Evolutionary conservation across 2,113 vertebrate genomes (phyloP).

Genomic region (Tylochromis polylepis): DNA sequence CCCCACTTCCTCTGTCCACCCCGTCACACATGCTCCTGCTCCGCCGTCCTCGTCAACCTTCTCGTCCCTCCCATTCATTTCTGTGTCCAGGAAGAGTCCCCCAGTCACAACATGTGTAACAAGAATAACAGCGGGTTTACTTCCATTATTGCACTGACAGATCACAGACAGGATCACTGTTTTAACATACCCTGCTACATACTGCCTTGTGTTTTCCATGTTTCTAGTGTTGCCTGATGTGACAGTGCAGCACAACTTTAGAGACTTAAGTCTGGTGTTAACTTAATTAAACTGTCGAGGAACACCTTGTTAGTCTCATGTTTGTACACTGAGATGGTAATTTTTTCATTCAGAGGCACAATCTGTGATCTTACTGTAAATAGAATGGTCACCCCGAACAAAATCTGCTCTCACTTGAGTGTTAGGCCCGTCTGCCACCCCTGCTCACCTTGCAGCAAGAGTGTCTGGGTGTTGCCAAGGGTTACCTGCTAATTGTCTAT

Average conservation of each 20-base stretch:
- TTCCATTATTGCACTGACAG: constrained; percentile 6
- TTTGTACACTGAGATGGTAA: background rate
- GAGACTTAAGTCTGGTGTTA: constrained; percentile 38
- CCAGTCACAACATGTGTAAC: constrained; percentile 27
- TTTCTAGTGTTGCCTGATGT: constrained; percentile 20
- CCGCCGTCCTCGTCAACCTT: background rate
- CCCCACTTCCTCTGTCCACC: constrained; percentile 27
- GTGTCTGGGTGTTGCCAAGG: background rate
- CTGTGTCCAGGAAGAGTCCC: background rate
- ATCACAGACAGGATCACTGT: constrained; percentile 30
- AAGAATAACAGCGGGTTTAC: constrained; percentile 8
- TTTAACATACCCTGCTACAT: constrained; percentile 6
- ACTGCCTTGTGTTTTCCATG: constrained; percentile 12
- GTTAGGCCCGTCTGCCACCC: background rate
- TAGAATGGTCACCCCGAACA: background rate
- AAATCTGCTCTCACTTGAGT: background rate
- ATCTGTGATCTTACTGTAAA: background rate
- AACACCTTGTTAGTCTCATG: constrained; percentile 54
- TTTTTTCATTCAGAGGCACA: background rate
- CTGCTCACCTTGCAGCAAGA: background rate
- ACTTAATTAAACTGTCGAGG: constrained; percentile 68
- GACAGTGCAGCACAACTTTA: background rate
- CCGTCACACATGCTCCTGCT: constrained; percentile 16
- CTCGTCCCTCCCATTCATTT: constrained; percentile 9
- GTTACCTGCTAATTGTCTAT: background rate